Percentiles rank a stretch among this genome's conserved stretches.
Evolutionary conservation across 2,888 invertebrate species (phyloP).

Genomic region (Chirona hameri): DNA sequence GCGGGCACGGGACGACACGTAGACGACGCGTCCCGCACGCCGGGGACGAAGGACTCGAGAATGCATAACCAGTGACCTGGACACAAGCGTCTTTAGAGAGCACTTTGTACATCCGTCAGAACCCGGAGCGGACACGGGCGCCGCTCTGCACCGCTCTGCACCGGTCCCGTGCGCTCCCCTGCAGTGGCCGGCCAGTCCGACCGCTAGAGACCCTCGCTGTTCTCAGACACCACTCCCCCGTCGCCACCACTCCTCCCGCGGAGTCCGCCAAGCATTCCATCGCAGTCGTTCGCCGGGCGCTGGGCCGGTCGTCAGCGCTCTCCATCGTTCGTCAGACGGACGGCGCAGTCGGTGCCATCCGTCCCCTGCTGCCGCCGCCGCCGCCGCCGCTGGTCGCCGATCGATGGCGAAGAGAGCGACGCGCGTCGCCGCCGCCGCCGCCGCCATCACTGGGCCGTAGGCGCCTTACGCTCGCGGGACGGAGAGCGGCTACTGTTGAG

Average conservation of each 20-base stretch:
- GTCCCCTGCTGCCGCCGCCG: neutral
- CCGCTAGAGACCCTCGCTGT: too few relatives aligned
- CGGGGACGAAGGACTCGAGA: neutral
- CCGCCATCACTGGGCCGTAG: neutral
- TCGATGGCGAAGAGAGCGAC: neutral
- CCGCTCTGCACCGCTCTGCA: neutral
- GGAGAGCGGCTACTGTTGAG: constrained; percentile 64
- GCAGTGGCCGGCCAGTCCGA: too few relatives aligned
- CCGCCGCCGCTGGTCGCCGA: neutral
- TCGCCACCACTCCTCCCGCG: too few relatives aligned
- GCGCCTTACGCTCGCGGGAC: constrained; percentile 1
- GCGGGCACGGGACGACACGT: neutral
- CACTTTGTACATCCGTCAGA: neutral
- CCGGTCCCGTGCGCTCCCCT: too few relatives aligned
- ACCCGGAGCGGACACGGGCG: neutral
- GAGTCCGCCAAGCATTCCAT: too few relatives aligned
- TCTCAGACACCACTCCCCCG: too few relatives aligned
- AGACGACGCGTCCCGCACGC: neutral
- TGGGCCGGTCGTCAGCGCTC: neutral
- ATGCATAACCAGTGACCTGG: neutral
- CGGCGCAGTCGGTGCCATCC: neutral
- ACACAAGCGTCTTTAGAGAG: neutral
- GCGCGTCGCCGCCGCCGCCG: neutral
- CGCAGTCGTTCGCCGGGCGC: too few relatives aligned
- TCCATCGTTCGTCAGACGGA: neutral